These are phyloP conservation scores for Gymnocheta viridis DNA, from an alignment of 2,888 invertebrate genomes.

Conservation along the genomic window DNA sequence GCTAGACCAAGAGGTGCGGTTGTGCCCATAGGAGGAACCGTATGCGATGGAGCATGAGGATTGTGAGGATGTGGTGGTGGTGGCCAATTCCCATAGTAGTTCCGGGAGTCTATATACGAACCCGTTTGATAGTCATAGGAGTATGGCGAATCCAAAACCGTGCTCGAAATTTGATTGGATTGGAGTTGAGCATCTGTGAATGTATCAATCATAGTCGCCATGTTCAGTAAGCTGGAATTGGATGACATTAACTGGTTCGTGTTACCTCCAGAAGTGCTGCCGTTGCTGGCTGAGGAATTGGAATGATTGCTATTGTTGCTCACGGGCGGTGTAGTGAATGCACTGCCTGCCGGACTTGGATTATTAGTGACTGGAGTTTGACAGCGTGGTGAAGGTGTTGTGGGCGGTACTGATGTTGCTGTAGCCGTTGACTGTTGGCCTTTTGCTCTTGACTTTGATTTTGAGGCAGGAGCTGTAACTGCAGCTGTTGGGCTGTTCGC, in stretches of 20 bases:
- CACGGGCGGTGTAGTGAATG: conserved; percentile 82
- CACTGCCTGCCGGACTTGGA: conserved; percentile 84
- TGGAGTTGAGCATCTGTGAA: conserved; percentile 90
- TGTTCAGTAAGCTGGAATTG: conserved; percentile 85
- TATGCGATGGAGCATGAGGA: conserved; percentile 76
- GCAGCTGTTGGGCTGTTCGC: conserved; percentile 42
- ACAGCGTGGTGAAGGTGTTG: conserved; percentile 81
- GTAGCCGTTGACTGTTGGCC: conserved; percentile 72
- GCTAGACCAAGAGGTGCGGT: conserved; percentile 35
- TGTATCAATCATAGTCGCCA: conserved; percentile 90
- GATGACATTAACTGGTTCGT: conserved; percentile 81
- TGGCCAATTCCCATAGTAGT: conserved; percentile 86
- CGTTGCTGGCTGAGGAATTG: conserved; percentile 68
- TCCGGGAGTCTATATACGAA: conserved; percentile 85
- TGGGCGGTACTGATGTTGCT: conserved; percentile 76
- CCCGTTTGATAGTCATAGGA: conserved; percentile 85
- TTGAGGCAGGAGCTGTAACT: conserved; percentile 69
- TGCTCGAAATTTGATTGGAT: conserved; percentile 93
- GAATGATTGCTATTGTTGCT: conserved; percentile 74
- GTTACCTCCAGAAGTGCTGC: conserved; percentile 71
- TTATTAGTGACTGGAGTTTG: conserved; percentile 83
- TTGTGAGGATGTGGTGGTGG: conserved; percentile 84
- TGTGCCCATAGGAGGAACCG: conserved; percentile 60
- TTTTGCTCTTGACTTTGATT: conserved; percentile 76
- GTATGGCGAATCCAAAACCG: conserved; percentile 88